These are phyloP conservation scores for Synanthedon myopaeformis DNA, from an alignment of 2,888 invertebrate species.

Conservation along the genomic window DNA sequence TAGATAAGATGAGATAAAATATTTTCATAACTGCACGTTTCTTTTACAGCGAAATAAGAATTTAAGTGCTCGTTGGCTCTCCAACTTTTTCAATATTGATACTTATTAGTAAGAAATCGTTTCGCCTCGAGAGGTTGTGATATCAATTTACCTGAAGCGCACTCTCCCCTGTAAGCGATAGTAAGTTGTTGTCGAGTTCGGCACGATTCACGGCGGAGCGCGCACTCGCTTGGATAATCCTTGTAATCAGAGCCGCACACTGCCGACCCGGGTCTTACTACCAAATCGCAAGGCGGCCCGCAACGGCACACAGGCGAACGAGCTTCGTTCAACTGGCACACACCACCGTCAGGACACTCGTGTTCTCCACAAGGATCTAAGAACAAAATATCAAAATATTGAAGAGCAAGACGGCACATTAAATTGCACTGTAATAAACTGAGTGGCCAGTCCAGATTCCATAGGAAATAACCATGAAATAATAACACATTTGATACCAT, in stretches of 20 bases:
- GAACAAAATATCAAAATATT: background rate
- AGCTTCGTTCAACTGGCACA: slow-evolving; percentile 85
- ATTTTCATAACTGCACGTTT: slow-evolving; percentile 1
- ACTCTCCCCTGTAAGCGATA: slow-evolving; percentile 85
- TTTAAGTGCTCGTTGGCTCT: background rate
- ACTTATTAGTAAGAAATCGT: background rate
- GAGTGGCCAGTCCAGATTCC: too few species aligned
- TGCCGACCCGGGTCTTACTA: slow-evolving; percentile 75
- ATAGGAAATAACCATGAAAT: too few species aligned
- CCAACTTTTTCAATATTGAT: too few species aligned
- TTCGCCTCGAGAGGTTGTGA: background rate
- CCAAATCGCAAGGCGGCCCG: slow-evolving; percentile 81
- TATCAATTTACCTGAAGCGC: slow-evolving; percentile 77
- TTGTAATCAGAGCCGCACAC: slow-evolving; percentile 84
- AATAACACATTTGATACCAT: too few species aligned
- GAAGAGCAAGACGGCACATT: background rate
- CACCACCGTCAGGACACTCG: slow-evolving; percentile 81
- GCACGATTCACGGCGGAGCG: slow-evolving; percentile 83
- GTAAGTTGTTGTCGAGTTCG: slow-evolving; percentile 78
- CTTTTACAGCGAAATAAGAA: background rate
- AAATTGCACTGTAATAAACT: background rate
- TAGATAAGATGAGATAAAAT: slow-evolving; percentile 35
- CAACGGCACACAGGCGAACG: slow-evolving; percentile 85
- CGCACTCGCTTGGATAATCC: slow-evolving; percentile 86
- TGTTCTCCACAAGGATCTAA: slow-evolving; percentile 88